Conservation (phyloP, 92 coral and sea anemone species). For the Porites cylindrica region DNA sequence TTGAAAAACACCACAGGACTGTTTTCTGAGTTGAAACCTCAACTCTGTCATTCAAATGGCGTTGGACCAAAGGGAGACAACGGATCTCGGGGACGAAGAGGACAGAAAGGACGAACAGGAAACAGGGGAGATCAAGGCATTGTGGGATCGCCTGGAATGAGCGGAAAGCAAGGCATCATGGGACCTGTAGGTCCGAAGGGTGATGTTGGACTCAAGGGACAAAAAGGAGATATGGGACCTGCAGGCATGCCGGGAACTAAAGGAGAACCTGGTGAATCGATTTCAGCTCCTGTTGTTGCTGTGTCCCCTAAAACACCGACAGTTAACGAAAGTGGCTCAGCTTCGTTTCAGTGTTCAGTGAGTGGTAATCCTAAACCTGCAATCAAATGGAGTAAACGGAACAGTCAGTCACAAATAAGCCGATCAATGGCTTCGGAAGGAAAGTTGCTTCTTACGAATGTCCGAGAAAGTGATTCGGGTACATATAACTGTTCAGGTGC, state of each 20-base stretch:
- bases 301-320: constrained; percentile 28
- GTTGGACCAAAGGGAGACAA: background rate
- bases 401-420: background rate
- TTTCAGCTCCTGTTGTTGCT: constrained; percentile 33
- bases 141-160: too few species aligned
- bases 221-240: constrained; percentile 19
- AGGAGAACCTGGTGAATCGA: constrained; percentile 53
- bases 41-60: background rate
- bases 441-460: background rate
- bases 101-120: too few species aligned
- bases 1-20: background rate
- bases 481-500: too few species aligned
- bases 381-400: background rate
- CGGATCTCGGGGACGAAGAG: background rate
- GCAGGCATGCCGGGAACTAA: constrained; percentile 41
- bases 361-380: background rate
- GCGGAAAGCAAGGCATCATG: too few species aligned
- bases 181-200: background rate
- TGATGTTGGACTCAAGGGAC: background rate
- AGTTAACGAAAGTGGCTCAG: constrained; percentile 45
- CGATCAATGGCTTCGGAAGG: background rate
- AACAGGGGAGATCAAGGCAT: background rate
- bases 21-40: background rate
- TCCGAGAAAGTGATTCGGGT: too few species aligned
- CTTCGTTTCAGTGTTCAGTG: constrained; percentile 18